phyloP scores from a whole-genome alignment of 2,113 vertebrate species.

The Perca fluviatilis region DNA sequence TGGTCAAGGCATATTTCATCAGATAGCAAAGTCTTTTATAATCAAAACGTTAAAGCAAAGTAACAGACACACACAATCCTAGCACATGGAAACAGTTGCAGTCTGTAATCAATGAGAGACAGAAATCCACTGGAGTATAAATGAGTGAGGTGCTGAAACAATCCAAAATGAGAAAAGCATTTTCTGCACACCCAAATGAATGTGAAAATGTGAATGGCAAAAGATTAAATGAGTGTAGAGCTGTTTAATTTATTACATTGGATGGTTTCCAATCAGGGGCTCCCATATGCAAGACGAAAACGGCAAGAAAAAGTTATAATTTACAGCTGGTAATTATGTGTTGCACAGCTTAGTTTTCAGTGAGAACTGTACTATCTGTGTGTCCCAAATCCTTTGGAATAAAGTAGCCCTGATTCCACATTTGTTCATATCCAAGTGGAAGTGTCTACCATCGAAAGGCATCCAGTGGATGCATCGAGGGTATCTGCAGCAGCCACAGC shows the following conservation, averaged over 20 bases:
- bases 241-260: not conserved
- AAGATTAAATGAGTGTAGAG: not conserved
- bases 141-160: not conserved
- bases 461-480: conserved; percentile 7
- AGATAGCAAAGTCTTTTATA: not conserved
- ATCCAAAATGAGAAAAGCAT: not conserved
- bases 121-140: not conserved
- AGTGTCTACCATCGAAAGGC: not conserved
- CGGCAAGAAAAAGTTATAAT: not conserved
- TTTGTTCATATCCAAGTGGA: not conserved
- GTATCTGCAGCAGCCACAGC: conserved; percentile 34
- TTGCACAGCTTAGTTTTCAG: not conserved
- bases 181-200: not conserved
- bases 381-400: not conserved
- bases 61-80: not conserved
- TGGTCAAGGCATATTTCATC: not conserved
- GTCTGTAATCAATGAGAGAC: not conserved
- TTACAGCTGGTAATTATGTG: not conserved
- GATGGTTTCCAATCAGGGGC: not conserved
- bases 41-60: not conserved
- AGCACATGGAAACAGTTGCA: not conserved
- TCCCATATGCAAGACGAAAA: not conserved
- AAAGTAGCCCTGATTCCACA: not conserved
- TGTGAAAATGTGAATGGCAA: not conserved
- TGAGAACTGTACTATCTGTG: not conserved